Base-by-base conservation (phyloP, 2,113 vertebrate species). In the human region DNA sequence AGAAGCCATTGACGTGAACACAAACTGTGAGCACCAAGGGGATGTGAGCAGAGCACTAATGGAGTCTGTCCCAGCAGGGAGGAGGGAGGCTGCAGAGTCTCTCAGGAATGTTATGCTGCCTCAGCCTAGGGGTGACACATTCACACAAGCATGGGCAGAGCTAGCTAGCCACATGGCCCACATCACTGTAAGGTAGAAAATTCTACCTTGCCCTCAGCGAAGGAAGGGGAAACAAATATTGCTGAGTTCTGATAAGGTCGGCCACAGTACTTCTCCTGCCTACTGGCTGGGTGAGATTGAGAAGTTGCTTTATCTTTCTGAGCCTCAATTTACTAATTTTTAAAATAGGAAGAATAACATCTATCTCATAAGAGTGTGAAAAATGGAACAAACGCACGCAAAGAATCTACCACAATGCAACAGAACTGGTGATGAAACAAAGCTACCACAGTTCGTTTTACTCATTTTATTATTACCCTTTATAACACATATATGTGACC, bases 391-490 rank as follows among this genome's bases (percentile, higher is more conserved):
- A 48, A 55, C 6, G 13, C 35, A 27, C n/a, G 13, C 11, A n/a
- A 55, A 81, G 79, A 12, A 40, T 76, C 35, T 16, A 27, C 30
- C 16, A n/a, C 11, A 45, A 8, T 20, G 38, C 73, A 81, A 79
- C 13, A 17, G 61, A 32, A 64, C 61, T 30, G 27, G 27, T 64
- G 27, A 50, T 27, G 35, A 14, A 91, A 61, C 1, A 11, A 25
- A 50, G 1, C 25, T 70, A 38, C 30, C 27, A 50, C 35, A 55
- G 64, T 50, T 86, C 6, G 2, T 68, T 91, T 45, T 32, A 86
- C 57, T 52, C 48, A 76, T 87, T 70, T 86, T 93, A 40, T 66
- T 59, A 16, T 87, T 72, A 45, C 45, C 86, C 22, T 48, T 88
- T n/a, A 50, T 40, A 68, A 55, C 7, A 48, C 22, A 76, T 45